Percentiles rank a stretch among this genome's conserved stretches.
Conservation (phyloP, 2,888 invertebrate genomes). For the Eilema depressum region DNA sequence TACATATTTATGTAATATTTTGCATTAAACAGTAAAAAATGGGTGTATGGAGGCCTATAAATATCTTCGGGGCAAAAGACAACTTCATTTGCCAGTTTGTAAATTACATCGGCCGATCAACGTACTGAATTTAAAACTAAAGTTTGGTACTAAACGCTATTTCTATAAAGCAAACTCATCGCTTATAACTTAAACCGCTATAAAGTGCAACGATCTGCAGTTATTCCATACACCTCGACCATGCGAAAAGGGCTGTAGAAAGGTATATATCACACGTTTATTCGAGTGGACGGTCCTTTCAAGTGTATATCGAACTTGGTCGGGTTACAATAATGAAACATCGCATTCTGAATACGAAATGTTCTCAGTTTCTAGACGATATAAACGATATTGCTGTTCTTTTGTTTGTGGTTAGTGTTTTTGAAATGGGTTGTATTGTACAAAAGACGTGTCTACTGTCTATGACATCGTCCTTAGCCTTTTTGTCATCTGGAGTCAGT, state of each 20-base stretch:
- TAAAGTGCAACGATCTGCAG: conserved; percentile 63
- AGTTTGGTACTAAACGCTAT: neutral
- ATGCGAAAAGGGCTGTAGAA: conserved; percentile 53
- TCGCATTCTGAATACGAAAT: conserved; percentile 48
- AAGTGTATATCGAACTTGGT: conserved; percentile 54
- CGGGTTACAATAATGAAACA: conserved; percentile 53
- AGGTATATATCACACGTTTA: conserved; percentile 52
- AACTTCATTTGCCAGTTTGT: no score
- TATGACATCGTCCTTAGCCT: no score
- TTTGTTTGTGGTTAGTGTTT: conserved; percentile 12
- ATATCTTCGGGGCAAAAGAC: no score
- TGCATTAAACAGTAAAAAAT: no score
- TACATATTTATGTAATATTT: no score
- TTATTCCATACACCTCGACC: conserved; percentile 53
- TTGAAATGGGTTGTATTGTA: neutral
- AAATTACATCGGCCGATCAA: no score
- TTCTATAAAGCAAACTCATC: neutral
- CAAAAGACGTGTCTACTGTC: neutral
- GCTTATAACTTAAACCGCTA: conserved; percentile 36
- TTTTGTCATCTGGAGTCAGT: no score
- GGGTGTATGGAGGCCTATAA: no score
- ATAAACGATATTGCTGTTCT: conserved; percentile 15
- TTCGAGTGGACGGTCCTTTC: conserved; percentile 49
- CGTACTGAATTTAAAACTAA: no score
- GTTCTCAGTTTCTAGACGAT: conserved; percentile 22